Percentiles rank a stretch among this genome's conserved stretches.
phyloP scores from a whole-genome alignment of 2,888 invertebrate species.

The Nipponacmea schrenckii region DNA sequence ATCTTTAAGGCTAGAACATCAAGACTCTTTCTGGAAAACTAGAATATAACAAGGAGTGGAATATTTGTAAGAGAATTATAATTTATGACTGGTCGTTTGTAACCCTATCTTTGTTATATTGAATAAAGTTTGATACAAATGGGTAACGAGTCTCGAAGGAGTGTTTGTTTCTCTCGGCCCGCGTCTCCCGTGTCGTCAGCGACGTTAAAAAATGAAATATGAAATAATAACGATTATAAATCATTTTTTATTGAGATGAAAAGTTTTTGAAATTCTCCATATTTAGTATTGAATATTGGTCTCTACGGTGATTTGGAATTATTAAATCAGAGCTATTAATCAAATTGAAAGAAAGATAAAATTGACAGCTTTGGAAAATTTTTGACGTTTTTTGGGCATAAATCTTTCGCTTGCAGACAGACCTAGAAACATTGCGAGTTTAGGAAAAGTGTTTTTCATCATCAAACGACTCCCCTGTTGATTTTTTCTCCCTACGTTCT shows the following conservation, averaged over 20 bases:
- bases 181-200: no score
- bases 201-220: neutral
- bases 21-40: no score
- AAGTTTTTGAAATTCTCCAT: conserved; percentile 6
- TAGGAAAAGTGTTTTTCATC: no score
- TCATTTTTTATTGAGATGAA: neutral
- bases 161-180: neutral
- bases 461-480: no score
- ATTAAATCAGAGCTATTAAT: neutral
- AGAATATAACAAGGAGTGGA: neutral
- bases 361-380: neutral
- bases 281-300: neutral
- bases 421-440: neutral
- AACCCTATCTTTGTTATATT: neutral
- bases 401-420: neutral
- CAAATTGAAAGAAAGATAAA: neutral
- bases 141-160: neutral
- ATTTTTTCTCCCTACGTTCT: no score
- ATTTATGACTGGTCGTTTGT: neutral
- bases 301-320: neutral
- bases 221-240: conserved; percentile 4
- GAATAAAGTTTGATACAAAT: neutral
- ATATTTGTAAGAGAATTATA: neutral
- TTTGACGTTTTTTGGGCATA: neutral
- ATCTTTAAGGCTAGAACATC: no score